A percentile compares a stretch with the other conserved stretches of the same genome.
These are phyloP conservation scores for Trissolcus japonicus DNA, from an alignment of 2,888 invertebrate species.

Conservation along the genomic window DNA sequence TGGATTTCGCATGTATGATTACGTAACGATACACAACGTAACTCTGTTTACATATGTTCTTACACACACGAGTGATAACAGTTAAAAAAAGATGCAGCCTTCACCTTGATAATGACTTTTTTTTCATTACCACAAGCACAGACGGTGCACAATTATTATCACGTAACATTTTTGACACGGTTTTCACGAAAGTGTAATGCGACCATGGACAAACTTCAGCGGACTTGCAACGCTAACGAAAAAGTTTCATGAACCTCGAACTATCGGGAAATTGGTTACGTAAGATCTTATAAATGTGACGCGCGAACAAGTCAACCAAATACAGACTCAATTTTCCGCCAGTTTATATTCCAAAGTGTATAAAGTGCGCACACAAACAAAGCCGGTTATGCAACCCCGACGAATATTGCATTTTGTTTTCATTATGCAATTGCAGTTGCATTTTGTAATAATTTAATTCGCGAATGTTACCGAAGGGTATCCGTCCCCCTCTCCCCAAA, in stretches of 20 bases:
- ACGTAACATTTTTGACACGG: too few relatives aligned
- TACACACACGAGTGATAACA: too few relatives aligned
- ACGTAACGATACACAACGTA: too few relatives aligned
- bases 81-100: too few relatives aligned
- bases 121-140: too few relatives aligned
- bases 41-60: too few relatives aligned
- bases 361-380: background rate
- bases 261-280: slow-evolving; percentile 44
- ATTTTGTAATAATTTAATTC: background rate
- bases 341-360: background rate
- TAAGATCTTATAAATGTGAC: slow-evolving; percentile 49
- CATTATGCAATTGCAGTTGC: background rate
- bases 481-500: background rate
- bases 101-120: too few relatives aligned
- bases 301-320: slow-evolving; percentile 50
- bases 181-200: too few relatives aligned
- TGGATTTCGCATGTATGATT: too few relatives aligned
- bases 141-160: too few relatives aligned
- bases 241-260: slow-evolving; percentile 39
- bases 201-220: too few relatives aligned
- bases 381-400: background rate
- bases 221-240: slow-evolving; percentile 11
- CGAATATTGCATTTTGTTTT: background rate
- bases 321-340: slow-evolving; percentile 23
- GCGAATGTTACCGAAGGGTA: background rate